Evolutionary conservation across 2,888 invertebrate genomes (phyloP), one percentile per base, ranked within the genome.

Genomic region (Acanthosepion esculentum): DNA sequence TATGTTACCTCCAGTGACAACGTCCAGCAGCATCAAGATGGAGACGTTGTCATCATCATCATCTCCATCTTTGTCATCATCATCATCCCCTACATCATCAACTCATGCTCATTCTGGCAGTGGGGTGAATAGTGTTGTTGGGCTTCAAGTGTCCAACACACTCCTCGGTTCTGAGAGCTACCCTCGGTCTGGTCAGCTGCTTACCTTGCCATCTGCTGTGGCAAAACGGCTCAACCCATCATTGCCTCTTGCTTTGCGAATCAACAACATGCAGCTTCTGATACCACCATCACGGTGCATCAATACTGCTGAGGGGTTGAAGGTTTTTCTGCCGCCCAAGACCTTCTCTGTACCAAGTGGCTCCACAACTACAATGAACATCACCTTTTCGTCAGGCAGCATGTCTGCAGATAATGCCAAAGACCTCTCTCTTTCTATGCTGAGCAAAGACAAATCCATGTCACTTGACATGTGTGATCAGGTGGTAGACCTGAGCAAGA

Each of bases 211-310:
- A 5, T 95, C 96, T 26, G 96, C 96, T 26, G 96, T 97, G 15
- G 95, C 96, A 18, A 96, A 96, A 94, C 95, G 96, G 93, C 95
- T 97, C 33, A 96, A 97, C 94, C 95, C 96, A 48, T 95, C 95
- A 48, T 96, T 96, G 95, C 96, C 97, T 18, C 95, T 97, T 78
- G 96, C 96, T 12, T 95, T 97, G 91, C 97, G 96, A 94, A 96
- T 97, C 91, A 96, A 97, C 95, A 96, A 96, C 94, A 95, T 96
- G 93, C 96, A 96, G 91, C 96, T 96, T 10, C 95, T 96, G 48
- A 96, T 97, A 23, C 97, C 97, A 48, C 96, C 97, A 0, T 96
- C 96, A 55, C 96, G 97, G 92, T 96, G 97, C 94, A 96, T 97
- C 91, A 95, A 96, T 59, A 96, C 96, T 12, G 78, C 94, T 23